Base-by-base conservation (phyloP, 1,140 invertebrate species). In the Neotoxoptera formosana region DNA sequence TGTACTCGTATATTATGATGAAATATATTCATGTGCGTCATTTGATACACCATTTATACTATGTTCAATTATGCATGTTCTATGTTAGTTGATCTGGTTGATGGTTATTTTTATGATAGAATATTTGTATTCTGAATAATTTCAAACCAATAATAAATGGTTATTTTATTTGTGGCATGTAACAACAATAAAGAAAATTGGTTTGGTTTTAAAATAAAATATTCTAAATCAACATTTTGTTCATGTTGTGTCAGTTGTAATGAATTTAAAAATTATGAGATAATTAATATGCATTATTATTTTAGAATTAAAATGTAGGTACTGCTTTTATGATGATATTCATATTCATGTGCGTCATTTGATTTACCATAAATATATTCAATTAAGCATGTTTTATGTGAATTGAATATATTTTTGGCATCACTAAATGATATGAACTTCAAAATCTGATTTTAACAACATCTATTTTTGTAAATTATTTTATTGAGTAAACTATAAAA, bases 11-110 rank as follows among this genome's bases (percentile, higher is more conserved):
- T 47, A 51, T 87, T 87, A 41, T 89, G 88, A 89, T 89, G 88
- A 89, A 89, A 41, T n/a, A 56, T 89, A 56, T 36, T 94, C 90
- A 92, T 94, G 93, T 91, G 93, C 83, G 93, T 94, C 93, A 94
- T 87, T 91, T 94, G 93, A 94, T 56, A 60, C 51, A 89, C 23
- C 45, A 60, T 93, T 94, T 51, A 89, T 93, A 76, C 60, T 76
- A 36, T 30, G n/a, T 93, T 89, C 56, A 60, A 86, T 36, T 84
- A n/a, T 25, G 30, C 86, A 87, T 93, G 87, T 53, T 48, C 47
- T 84, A 91, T 92, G 41, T 21, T 83, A 88, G 94, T 94, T 94
- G 86, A 60, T 53, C 81, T 81, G 76, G 41, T 76, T 36, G 17
- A 23, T 94, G 41, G 36, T 90, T 86, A 25, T 47, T 47, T 11